Evolutionary conservation across 2,113 vertebrate species (phyloP), one percentile per base, ranked within the genome.

Genomic region (Bos indicus): DNA sequence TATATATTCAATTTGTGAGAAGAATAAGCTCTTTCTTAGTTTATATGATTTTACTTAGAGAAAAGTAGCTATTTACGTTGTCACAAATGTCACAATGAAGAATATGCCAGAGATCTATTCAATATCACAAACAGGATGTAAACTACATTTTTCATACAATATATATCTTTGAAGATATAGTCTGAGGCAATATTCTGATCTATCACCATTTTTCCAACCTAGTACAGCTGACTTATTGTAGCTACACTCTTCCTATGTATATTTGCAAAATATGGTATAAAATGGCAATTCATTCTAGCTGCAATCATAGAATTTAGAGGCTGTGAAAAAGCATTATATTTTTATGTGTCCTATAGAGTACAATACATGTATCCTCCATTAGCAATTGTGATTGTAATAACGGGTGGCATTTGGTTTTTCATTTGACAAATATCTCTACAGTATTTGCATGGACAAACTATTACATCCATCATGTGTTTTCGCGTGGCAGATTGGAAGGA

Each of bases 111-210:
- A 95, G 59, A 95, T 87, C 59, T 97, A 77, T 60, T 82, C 91
- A 81, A 36, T 85, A 78, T 80, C 60, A 90, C 23, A 64, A 19
- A 90, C 26, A 97, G 95, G 17, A 94, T 96, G 40, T 85, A 97
- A 97, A 67, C 90, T 93, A 62, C 51, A 57, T 78, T 95, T 94
- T 87, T 96, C 97, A 97, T 84, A 54, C 15, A 88, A 67, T 97
- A 59, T 97, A 51, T 81, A 94, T 94, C 95, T 84, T 62, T 96
- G 71, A 87, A 97, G 46, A 89, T 90, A 52, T 56, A 95, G 67
- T 52, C 26, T 28, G 40, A 96, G 92, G 25, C 82, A 97, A 74
- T 95, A 46, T 64, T 98, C 51, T 67, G 60, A 40, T 88, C 90
- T 97, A 62, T 92, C 30, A 62, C 60, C 84, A 28, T n/a, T 84